Evolutionary conservation across 2,113 vertebrate species (phyloP).

Genomic region (Cariama cristata): DNA sequence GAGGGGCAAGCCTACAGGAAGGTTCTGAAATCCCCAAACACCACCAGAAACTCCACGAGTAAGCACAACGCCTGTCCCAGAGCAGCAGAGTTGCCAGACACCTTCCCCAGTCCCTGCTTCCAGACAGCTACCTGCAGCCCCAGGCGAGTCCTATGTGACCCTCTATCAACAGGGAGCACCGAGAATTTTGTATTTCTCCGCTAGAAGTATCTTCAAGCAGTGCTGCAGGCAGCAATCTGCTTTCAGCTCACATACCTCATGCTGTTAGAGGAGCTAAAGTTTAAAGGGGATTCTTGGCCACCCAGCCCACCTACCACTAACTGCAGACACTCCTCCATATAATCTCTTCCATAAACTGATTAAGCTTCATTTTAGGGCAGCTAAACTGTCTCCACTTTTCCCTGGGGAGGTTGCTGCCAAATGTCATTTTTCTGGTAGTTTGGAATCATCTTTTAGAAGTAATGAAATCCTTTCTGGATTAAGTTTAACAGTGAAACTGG

Average conservation of each 20-base stretch:
- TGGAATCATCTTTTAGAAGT: background rate
- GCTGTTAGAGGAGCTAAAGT: background rate
- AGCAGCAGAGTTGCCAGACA: background rate
- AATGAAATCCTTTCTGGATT: background rate
- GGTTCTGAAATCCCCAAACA: constrained; percentile 57
- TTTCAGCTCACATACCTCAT: background rate
- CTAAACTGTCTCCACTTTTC: background rate
- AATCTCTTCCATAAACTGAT: background rate
- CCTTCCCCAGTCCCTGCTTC: background rate
- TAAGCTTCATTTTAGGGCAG: constrained; percentile 16
- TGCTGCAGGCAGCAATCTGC: background rate
- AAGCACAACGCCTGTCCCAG: background rate
- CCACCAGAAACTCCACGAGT: background rate
- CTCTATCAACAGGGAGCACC: background rate
- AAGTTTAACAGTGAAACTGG: background rate
- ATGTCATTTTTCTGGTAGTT: background rate
- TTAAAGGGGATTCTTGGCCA: background rate
- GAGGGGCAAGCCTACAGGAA: constrained; percentile 53
- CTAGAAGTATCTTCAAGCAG: background rate
- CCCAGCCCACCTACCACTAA: background rate
- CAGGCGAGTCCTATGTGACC: background rate
- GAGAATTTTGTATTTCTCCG: background rate
- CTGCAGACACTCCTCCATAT: background rate
- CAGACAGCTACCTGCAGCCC: background rate
- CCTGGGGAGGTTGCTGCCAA: background rate